These are phyloP conservation scores for Lapara coniferarum DNA, from an alignment of 2,888 invertebrate species.

Conservation along the genomic window DNA sequence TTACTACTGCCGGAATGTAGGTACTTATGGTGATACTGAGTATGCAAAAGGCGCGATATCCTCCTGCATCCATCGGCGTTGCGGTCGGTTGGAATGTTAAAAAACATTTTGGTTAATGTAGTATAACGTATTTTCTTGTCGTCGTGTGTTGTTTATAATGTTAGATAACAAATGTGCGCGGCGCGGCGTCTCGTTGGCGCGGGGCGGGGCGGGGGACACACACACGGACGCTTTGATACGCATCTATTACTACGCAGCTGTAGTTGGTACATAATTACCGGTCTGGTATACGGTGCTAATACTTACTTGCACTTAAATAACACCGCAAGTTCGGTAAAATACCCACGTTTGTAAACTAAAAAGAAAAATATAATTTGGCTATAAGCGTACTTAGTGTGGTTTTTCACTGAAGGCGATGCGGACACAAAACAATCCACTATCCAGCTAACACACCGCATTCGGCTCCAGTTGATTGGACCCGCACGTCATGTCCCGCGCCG, in stretches of 20 bases:
- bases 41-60: background rate
- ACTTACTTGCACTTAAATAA: background rate
- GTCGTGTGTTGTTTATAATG: constrained; percentile 49
- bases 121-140: constrained; percentile 44
- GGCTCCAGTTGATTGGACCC: background rate
- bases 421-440: background rate
- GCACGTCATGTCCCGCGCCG: background rate
- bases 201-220: background rate
- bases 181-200: background rate
- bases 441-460: too few relatives aligned
- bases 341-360: background rate
- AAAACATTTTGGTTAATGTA: constrained; percentile 32
- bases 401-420: background rate
- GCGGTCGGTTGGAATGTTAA: constrained; percentile 13
- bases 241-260: too few relatives aligned
- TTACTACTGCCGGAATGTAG: background rate
- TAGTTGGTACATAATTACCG: background rate
- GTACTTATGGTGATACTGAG: background rate
- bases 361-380: background rate
- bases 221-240: too few relatives aligned
- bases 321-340: background rate
- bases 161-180: constrained; percentile 35
- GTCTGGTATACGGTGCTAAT: background rate
- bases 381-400: background rate
- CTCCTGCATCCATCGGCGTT: background rate